Evolutionary conservation across 2,888 invertebrate species (phyloP).

Genomic region (Melieria picta): DNA sequence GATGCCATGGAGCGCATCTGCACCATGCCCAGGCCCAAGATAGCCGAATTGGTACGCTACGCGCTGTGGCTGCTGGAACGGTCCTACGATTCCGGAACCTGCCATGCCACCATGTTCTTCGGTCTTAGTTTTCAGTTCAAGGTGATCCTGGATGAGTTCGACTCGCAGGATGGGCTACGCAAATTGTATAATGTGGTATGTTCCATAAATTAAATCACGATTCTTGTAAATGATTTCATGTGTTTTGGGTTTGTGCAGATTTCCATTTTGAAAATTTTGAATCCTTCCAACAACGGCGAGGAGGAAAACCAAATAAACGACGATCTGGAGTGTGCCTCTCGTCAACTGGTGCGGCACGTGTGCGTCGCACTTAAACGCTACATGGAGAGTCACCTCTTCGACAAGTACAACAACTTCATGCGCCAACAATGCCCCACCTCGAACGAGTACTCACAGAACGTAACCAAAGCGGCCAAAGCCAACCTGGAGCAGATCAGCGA

Average conservation of each 20-base stretch:
- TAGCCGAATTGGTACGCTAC: constrained; percentile 85
- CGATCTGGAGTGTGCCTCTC: constrained; percentile 88
- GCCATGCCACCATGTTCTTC: constrained; percentile 98
- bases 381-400: constrained; percentile 87
- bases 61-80: constrained; percentile 95
- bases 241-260: constrained; percentile 67
- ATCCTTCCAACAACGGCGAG: constrained; percentile 70
- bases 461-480: constrained; percentile 72
- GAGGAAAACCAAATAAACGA: constrained; percentile 76
- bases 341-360: constrained; percentile 91
- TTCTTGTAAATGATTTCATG: not conserved
- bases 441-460: constrained; percentile 62
- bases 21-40: constrained; percentile 79
- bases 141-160: constrained; percentile 93
- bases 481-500: constrained; percentile 85
- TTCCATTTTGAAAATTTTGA: constrained; percentile 84
- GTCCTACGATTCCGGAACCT: constrained; percentile 96
- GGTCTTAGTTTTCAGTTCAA: constrained; percentile 93
- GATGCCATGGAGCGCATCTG: constrained; percentile 98
- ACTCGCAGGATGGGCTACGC: constrained; percentile 88
- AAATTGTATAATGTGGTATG: constrained; percentile 87
- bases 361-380: constrained; percentile 90
- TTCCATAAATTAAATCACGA: not conserved
- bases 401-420: constrained; percentile 78
- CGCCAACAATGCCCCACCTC: constrained; percentile 69